Evolutionary conservation across 2,113 vertebrate species (phyloP), one percentile per base, ranked within the genome.

Genomic region (Dinomys branickii): DNA sequence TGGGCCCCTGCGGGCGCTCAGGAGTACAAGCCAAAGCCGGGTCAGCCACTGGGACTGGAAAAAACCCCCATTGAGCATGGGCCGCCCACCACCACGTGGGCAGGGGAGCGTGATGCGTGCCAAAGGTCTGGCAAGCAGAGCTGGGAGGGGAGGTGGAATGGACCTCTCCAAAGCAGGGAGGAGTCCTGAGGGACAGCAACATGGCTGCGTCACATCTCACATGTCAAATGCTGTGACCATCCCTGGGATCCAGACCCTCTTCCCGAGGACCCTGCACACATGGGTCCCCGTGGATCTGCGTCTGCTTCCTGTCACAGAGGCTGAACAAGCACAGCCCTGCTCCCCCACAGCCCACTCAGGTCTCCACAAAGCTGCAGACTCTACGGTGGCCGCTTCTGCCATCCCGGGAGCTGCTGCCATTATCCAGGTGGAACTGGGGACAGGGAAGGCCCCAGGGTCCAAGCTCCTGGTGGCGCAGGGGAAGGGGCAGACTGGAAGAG

Each of bases 281-380:
- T 2, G 1, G 44, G 22, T 65, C 90, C 78, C 81, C 13, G 0
- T 17, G 3, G 28, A 28, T 44, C 54, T 16, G 19, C 44, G 33
- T 11, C 56, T 47, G 9, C 35, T 10, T 33, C 41, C 22, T 13
- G 19, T 12, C n/a, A 10, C 5, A 2, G 16, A 71, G 24, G 50
- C 86, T 38, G 2, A 77, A 44, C 22, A 16, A 61, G 54, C 24
- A 44, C 11, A 85, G 56, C 71, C 26, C 11, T 9, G 2, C 4
- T 24, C 59, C 44, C 20, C 17, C 0, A 61, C 2, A 47, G 0
- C 3, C 38, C 52, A 5, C 19, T 6, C 2, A 3, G 3, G n/a
- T 44, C 82, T 41, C 77, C 82, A 1, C 0, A 3, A 35, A 86
- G 38, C 19, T 73, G 75, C 38, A 12, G 38, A 44, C 52, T 30